Evolutionary conservation across 2,797 vertebrate species (phyloP), one percentile per base, ranked within the genome.

Genomic region (Coracias cyanogaster): DNA sequence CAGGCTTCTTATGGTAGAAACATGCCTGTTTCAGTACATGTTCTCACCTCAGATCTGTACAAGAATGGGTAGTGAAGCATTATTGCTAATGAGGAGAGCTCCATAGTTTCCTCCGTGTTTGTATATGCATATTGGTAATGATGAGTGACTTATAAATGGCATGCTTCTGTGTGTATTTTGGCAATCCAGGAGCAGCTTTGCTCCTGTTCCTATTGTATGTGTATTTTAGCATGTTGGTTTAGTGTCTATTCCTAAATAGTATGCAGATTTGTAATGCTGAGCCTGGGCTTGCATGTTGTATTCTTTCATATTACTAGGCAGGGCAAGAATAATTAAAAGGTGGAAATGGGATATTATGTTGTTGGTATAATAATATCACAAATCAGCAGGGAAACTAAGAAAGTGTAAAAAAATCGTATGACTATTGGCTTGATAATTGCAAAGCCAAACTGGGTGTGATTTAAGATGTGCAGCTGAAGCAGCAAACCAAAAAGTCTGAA

Each of bases 211-310:
- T 88, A 55, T 72, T 67, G 15, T 52, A 74, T 83, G 76, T 86
- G 51, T 93, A 76, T 81, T 94, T 93, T 95, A 93, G 93, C 94
- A 79, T 88, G 37, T 55, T 76, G 65, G 5, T 46, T 85, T 74
- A 49, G 33, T 72, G 15, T 15, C 17, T 78, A 49, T 61, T 90
- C 54, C 19, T 67, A 69, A 91, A 86, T 15, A 89, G 8, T 43
- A 65, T 46, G 49, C 48, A 54, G 52, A 39, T 89, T 66, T 91
- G 18, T 71, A 85, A 66, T 87, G 33, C 7, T 89, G 57, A 91
- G 29, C 21, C 17, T 79, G 35, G 25, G 25, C 78, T 71, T 87
- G 89, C n/a, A 19, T 57, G 54, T 46, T 87, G 54, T 74, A 8
- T 51, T 48, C 69, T 88, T 83, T 88, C 61, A 69, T 25, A 72